Percentiles rank a stretch among this genome's conserved stretches.
These are phyloP conservation scores for Malurus alboscapulatus DNA, from an alignment of 2,113 vertebrate species.

Conservation along the genomic window DNA sequence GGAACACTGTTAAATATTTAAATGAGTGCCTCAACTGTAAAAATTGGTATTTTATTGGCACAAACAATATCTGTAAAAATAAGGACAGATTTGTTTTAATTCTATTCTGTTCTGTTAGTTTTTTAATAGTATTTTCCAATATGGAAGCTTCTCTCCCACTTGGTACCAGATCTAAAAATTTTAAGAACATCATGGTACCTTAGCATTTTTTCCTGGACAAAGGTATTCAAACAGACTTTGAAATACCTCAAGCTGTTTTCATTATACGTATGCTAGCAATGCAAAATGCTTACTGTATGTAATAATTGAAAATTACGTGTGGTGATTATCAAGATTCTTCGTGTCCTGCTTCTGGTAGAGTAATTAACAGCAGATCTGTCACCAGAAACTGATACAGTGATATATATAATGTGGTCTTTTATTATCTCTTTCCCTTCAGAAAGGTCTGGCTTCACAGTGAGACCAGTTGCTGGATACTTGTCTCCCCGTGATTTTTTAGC, in stretches of 20 bases:
- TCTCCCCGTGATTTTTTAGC: slow-evolving; percentile 96
- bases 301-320: not conserved
- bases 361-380: not conserved
- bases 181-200: not conserved
- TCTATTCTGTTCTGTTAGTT: not conserved
- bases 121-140: not conserved
- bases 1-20: not conserved
- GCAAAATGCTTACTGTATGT: not conserved
- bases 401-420: not conserved
- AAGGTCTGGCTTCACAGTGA: slow-evolving; percentile 92
- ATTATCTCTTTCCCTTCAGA: slow-evolving; percentile 75
- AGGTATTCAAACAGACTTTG: not conserved
- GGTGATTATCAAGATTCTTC: not conserved
- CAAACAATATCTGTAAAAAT: not conserved
- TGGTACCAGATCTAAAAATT: not conserved
- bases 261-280: not conserved
- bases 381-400: not conserved
- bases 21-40: not conserved
- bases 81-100: not conserved
- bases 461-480: slow-evolving; percentile 94
- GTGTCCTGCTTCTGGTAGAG: not conserved
- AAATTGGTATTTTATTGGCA: not conserved
- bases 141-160: not conserved
- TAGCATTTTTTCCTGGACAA: not conserved
- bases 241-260: not conserved